A percentile compares a stretch with the other conserved stretches of the same genome.
Conservation (phyloP, 1,140 invertebrate species). For the Cyclargus thomasi region DNA sequence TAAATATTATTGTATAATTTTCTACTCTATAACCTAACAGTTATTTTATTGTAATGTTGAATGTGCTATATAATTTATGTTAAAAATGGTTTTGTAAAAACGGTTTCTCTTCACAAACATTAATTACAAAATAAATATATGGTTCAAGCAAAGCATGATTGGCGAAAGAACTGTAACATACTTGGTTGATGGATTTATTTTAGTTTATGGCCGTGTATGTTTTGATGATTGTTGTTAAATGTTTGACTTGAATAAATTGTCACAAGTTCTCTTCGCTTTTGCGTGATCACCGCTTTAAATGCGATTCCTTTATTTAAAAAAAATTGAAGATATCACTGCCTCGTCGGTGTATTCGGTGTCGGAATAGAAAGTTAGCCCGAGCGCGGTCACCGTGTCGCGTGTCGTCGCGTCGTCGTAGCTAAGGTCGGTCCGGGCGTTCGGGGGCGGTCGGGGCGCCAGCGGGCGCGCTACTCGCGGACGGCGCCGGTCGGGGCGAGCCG, state of each 20-base stretch:
- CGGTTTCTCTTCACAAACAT: too few species aligned
- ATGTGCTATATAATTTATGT: background rate
- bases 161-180: slow-evolving; percentile 67
- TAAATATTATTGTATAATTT: background rate
- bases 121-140: slow-evolving; percentile 22
- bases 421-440: background rate
- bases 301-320: slow-evolving; percentile 45
- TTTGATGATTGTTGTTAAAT: slow-evolving; percentile 56
- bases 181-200: slow-evolving; percentile 51
- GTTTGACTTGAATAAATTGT: slow-evolving; percentile 55
- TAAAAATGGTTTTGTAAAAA: slow-evolving; percentile 11
- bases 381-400: too few species aligned
- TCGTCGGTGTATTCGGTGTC: background rate
- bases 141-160: slow-evolving; percentile 68
- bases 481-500: slow-evolving; percentile 28
- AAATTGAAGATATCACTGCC: background rate
- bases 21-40: background rate
- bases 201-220: slow-evolving; percentile 60
- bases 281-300: slow-evolving; percentile 69
- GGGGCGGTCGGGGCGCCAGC: slow-evolving; percentile 52
- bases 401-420: slow-evolving; percentile 6
- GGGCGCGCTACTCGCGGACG: slow-evolving; percentile 43
- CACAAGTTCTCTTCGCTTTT: slow-evolving; percentile 72
- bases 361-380: background rate
- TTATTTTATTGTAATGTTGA: background rate